These are phyloP conservation scores for Nannoperca obscura DNA, from an alignment of 2,797 vertebrate species.

Conservation along the genomic window DNA sequence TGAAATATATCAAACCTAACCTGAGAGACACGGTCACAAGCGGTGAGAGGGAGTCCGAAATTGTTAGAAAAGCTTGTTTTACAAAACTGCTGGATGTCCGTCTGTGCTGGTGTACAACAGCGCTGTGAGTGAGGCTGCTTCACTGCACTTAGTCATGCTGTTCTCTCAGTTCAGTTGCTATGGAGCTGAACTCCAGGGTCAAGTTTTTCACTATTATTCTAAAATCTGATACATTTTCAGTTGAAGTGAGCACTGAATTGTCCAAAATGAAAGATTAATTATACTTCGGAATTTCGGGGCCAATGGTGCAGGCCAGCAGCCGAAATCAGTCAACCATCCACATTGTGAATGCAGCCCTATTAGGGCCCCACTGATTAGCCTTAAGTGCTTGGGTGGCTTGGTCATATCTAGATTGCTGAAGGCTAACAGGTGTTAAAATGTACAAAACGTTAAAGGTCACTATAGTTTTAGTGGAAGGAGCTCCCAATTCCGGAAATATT, in stretches of 20 bases:
- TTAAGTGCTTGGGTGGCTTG: not conserved
- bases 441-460: not conserved
- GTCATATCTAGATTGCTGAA: not conserved
- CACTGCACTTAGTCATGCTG: constrained; percentile 52
- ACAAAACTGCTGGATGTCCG: constrained; percentile 9
- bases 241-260: constrained; percentile 1
- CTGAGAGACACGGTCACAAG: constrained; percentile 5
- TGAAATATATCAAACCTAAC: constrained; percentile 1
- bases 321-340: not conserved
- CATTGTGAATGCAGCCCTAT: not conserved
- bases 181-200: constrained; percentile 47
- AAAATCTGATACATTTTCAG: constrained; percentile 18
- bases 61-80: not conserved
- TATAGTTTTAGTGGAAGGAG: not conserved
- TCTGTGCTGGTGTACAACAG: constrained; percentile 32
- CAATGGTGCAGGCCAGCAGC: not conserved
- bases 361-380: not conserved
- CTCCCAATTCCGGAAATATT: not conserved
- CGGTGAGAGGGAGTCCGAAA: not conserved
- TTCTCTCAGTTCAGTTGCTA: constrained; percentile 55
- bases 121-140: constrained; percentile 22
- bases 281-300: not conserved
- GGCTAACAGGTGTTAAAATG: not conserved
- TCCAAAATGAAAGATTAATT: not conserved
- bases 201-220: constrained; percentile 32